Percentiles rank a stretch among this genome's conserved stretches.
Evolutionary conservation across 2,888 invertebrate genomes (phyloP).

Genomic region (Erpobdella octoculata): DNA sequence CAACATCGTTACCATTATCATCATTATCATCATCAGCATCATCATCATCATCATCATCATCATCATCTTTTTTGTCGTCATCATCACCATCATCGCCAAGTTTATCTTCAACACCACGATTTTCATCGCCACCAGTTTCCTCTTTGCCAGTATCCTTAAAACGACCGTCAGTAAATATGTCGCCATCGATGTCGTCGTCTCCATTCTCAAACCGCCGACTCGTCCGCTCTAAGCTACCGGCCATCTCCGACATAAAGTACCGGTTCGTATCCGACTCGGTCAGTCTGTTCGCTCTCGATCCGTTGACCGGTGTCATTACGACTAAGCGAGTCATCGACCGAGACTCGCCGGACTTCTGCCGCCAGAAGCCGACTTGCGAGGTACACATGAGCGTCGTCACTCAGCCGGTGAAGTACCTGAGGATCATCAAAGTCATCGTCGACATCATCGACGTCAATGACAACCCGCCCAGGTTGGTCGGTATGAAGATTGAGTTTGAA

Average conservation of each 20-base stretch:
- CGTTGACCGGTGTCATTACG: conserved; percentile 28
- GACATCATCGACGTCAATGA: conserved; percentile 30
- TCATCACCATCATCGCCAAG: no score
- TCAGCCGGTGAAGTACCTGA: conserved; percentile 31
- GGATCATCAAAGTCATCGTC: conserved; percentile 33
- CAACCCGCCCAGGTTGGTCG: conserved; percentile 16
- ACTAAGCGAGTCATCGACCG: conserved; percentile 33
- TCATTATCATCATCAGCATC: no score
- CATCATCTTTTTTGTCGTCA: no score
- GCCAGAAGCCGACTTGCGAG: conserved; percentile 27
- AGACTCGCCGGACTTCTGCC: conserved; percentile 30
- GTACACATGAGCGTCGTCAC: conserved; percentile 32
- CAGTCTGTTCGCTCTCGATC: conserved; percentile 28
- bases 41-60: no score
- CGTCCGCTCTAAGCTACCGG: no score
- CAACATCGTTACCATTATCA: background rate
- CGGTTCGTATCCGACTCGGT: conserved; percentile 27
- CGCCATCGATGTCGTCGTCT: background rate
- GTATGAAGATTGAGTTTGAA: background rate
- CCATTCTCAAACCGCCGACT: no score
- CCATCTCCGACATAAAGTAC: no score
- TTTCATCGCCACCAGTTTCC: no score
- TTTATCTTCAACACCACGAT: no score
- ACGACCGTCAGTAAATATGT: background rate
- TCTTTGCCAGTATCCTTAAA: no score